These are phyloP conservation scores for Eolophus roseicapilla DNA, from an alignment of 2,113 vertebrate species.

Conservation along the genomic window DNA sequence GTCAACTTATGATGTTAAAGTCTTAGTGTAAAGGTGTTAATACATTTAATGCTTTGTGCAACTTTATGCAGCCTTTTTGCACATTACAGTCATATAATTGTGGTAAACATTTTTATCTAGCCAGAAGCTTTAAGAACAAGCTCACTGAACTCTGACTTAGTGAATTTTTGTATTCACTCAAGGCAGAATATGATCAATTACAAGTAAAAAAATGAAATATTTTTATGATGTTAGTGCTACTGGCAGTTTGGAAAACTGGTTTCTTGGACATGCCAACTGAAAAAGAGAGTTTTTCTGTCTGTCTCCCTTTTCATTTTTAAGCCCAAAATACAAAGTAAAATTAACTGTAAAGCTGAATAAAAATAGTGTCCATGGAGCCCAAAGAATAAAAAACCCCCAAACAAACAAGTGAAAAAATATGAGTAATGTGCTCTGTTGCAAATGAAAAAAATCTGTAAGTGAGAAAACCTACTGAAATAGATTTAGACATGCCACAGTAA, in stretches of 20 bases:
- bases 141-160: background rate
- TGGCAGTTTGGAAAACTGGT: background rate
- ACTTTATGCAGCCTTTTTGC: background rate
- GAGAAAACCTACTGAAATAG: background rate
- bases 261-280: background rate
- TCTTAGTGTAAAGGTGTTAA: background rate
- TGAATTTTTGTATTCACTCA: constrained; percentile 38
- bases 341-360: background rate
- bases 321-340: background rate
- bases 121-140: constrained; percentile 15
- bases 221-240: background rate
- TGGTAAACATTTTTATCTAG: background rate
- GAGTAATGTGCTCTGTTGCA: background rate
- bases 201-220: constrained; percentile 23
- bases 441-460: background rate
- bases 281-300: background rate
- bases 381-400: background rate
- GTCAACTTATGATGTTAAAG: background rate
- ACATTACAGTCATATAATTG: background rate
- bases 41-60: background rate
- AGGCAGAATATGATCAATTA: constrained; percentile 32
- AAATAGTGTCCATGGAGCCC: background rate
- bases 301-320: background rate
- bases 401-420: background rate
- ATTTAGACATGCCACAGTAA: background rate